These are phyloP conservation scores for Neodontobutis hainanensis DNA, from an alignment of 2,113 vertebrate species.

Conservation along the genomic window DNA sequence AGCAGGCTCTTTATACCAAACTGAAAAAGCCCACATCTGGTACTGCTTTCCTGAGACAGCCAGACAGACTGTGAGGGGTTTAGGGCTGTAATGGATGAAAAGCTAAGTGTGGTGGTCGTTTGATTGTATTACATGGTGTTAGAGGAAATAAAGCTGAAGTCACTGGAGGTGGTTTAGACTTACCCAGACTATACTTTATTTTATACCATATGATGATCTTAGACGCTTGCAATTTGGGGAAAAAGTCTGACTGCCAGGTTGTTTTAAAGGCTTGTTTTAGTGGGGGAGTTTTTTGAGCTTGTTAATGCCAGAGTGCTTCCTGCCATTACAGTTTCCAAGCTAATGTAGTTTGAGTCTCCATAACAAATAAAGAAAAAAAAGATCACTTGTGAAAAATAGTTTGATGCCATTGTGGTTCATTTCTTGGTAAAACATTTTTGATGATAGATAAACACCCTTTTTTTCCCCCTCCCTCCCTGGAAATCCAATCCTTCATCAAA, in stretches of 20 bases:
- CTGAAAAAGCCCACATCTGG: conserved; percentile 67
- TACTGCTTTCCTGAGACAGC: conserved; percentile 67
- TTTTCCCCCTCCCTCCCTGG: conserved; percentile 6
- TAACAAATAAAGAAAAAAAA: not conserved
- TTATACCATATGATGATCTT: conserved; percentile 1
- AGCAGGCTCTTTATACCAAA: conserved; percentile 65
- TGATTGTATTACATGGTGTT: conserved; percentile 39
- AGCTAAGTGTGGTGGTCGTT: conserved; percentile 20
- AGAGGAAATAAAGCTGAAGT: conserved; percentile 19
- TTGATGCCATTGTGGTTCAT: no score
- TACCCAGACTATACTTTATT: conserved; percentile 2
- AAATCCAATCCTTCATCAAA: conserved; percentile 59
- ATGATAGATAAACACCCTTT: not conserved
- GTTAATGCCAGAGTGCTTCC: conserved; percentile 39
- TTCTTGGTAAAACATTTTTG: not conserved
- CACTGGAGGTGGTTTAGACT: conserved; percentile 9
- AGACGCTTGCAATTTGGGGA: conserved; percentile 33
- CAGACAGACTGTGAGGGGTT: conserved; percentile 36
- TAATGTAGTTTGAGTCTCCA: conserved; percentile 23
- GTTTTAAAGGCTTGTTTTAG: conserved; percentile 29
- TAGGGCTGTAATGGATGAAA: conserved; percentile 13
- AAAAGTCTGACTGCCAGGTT: conserved; percentile 31
- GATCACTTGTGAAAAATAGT: not conserved
- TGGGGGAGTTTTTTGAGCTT: conserved; percentile 33
- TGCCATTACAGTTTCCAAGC: conserved; percentile 53